Base-by-base conservation (phyloP, 2,888 invertebrate genomes). In the Xanthostigma xanthostigma region DNA sequence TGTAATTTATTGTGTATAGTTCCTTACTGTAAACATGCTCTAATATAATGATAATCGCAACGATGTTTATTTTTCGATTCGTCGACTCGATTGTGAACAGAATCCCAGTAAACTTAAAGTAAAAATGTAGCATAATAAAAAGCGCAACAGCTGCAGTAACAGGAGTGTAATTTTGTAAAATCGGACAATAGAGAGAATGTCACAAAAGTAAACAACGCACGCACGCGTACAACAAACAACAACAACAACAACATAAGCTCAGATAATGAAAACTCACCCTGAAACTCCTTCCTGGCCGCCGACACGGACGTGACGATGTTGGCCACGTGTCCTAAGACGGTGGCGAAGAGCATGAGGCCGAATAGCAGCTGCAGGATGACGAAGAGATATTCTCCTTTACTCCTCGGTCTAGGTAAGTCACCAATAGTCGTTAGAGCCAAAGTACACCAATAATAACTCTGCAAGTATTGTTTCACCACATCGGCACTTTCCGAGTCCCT, bases 391-490 rank as follows among this genome's bases (percentile, higher is more conserved):
- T 95, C 94, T 59, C 88, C 85, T 72, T 92, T 93, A 66, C 91
- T 92, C 58, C 88, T 76, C 53, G 95, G 95, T 65, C 88, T 75
- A 45, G 92, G 92, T 63, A 92, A 70, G 64, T 91, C 90, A 62
- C 95, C 95, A 64, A 95, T 93, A 54, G 94, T 94, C 49, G 95
- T 95, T 57, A 97, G 76, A 59, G 94, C 92, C 67, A 95, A 72
- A 58, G 94, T 94, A 68, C 95, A 95, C 94, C 95, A 95, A 72
- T 96, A 96, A 71, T 94, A 92, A 73, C 95, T 93, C 73, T 94
- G 92, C 62, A 97, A 77, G 73, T 97, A 97, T 66, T 90, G 89
- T 73, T 91, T 85, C 69, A 92, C 84, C 63, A 90, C 89, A 68
- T 92, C 92, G 58, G 84, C 82, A 56, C 83, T 80, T 64, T 88